These are phyloP conservation scores for Eospalax fontanierii DNA, from an alignment of 2,797 vertebrate genomes.

Conservation along the genomic window DNA sequence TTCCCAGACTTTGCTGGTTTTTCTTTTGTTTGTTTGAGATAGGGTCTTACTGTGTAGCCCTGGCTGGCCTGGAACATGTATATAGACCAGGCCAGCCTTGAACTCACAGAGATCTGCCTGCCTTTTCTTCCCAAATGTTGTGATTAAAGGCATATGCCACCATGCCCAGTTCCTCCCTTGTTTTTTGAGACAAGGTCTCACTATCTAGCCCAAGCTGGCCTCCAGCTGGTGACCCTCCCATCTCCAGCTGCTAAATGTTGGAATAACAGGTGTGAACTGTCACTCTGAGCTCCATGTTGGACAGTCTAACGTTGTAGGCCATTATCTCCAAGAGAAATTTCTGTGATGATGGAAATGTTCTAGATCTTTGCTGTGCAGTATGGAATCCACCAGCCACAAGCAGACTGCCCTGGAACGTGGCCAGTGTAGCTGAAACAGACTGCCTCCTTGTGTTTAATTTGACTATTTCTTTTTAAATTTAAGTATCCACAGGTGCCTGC, in stretches of 20 bases:
- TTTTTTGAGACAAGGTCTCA: neutral
- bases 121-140: too few relatives aligned
- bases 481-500: neutral
- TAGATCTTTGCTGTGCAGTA: neutral
- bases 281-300: neutral
- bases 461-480: neutral
- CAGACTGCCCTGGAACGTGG: neutral
- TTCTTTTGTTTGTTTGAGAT: too few relatives aligned
- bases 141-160: too few relatives aligned
- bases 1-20: too few relatives aligned
- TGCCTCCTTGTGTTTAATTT: neutral
- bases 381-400: neutral
- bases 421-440: neutral
- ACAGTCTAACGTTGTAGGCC: neutral
- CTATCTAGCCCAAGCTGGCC: neutral
- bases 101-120: too few relatives aligned
- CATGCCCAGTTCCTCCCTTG: neutral
- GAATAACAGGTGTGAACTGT: neutral
- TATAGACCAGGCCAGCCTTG: too few relatives aligned
- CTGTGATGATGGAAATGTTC: neutral
- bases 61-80: too few relatives aligned
- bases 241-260: neutral
- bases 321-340: neutral
- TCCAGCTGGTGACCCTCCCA: neutral
- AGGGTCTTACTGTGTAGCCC: too few relatives aligned